These are phyloP conservation scores for Lasioglossum oenotherae DNA, from an alignment of 2,888 invertebrate species.

Conservation along the genomic window DNA sequence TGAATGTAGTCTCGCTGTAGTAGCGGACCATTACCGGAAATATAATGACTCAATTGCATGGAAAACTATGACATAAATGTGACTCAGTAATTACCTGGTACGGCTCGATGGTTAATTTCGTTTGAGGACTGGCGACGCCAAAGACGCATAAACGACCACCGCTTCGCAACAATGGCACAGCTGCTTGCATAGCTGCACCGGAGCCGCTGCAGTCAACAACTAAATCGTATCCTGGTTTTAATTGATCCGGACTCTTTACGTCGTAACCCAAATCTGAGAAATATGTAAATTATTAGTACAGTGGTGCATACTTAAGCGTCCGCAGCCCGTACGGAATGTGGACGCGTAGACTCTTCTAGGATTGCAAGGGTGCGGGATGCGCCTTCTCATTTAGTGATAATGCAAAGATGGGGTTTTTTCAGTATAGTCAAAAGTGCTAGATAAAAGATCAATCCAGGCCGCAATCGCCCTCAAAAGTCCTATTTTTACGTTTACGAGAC, in stretches of 20 bases:
- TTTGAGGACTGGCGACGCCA: conserved; percentile 87
- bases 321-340: too few relatives aligned
- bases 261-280: conserved; percentile 87
- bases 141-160: conserved; percentile 90
- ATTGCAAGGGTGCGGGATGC: too few relatives aligned
- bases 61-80: not conserved
- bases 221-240: conserved; percentile 87
- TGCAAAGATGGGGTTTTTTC: too few relatives aligned
- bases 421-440: too few relatives aligned
- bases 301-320: too few relatives aligned
- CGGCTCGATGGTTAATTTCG: conserved; percentile 83
- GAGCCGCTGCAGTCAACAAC: conserved; percentile 91
- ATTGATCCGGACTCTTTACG: conserved; percentile 86
- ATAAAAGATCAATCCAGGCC: too few relatives aligned
- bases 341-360: too few relatives aligned
- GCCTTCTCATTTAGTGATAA: too few relatives aligned
- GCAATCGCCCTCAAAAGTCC: too few relatives aligned
- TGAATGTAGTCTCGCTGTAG: not conserved
- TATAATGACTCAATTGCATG: conserved; percentile 17
- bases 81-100: conserved; percentile 72
- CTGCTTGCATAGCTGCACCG: conserved; percentile 89
- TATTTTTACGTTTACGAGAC: too few relatives aligned
- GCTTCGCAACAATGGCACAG: conserved; percentile 85
- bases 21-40: not conserved
- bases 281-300: not conserved